Conservation (phyloP, 35 echinoderm and acorn worm species). For the Stichopus chloronotus region DNA sequence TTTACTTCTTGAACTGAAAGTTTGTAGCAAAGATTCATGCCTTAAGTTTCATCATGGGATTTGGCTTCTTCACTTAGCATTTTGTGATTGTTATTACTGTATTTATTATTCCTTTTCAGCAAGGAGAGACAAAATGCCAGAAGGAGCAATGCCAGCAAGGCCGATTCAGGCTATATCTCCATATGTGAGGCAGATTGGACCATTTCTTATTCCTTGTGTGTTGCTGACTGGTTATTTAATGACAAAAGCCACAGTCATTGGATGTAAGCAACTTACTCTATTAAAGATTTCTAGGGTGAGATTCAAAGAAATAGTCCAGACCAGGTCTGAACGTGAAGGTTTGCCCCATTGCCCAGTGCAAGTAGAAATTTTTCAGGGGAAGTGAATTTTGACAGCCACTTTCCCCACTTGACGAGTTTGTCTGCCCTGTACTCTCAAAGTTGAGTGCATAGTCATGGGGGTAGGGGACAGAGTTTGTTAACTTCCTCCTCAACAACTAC, state of each 20-base stretch:
- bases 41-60: too few relatives aligned
- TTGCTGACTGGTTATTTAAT: constrained; percentile 27
- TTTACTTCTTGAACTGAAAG: too few relatives aligned
- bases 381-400: too few relatives aligned
- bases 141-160: constrained; percentile 10
- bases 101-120: background rate
- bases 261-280: constrained; percentile 18
- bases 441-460: too few relatives aligned
- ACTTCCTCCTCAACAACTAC: too few relatives aligned
- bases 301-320: background rate
- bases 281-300: background rate
- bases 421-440: too few relatives aligned
- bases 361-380: too few relatives aligned
- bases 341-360: too few relatives aligned
- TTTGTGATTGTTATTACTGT: background rate
- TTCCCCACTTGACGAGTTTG: too few relatives aligned
- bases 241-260: constrained; percentile 10
- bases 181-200: constrained; percentile 29
- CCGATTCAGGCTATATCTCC: constrained; percentile 28
- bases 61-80: background rate
- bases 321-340: too few relatives aligned
- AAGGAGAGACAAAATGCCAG: constrained; percentile 12
- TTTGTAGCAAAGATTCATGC: too few relatives aligned
- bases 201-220: constrained; percentile 39
- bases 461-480: too few relatives aligned